Evolutionary conservation across 2,888 invertebrate genomes (phyloP).

Genomic region (Ophion ellenae): DNA sequence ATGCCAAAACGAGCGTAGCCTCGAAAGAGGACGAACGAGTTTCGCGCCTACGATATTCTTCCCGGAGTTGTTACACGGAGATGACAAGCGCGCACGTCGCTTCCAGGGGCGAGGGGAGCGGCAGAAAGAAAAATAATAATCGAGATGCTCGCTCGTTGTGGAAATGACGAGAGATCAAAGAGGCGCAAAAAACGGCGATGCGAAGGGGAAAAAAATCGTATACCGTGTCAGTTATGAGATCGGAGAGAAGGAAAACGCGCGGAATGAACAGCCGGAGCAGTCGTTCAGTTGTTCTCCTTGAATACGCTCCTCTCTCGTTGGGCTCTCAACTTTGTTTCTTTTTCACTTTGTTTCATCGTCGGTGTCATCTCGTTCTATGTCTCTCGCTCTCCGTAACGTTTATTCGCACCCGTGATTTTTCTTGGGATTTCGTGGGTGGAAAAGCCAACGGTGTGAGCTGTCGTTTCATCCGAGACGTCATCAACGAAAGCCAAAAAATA

Average conservation of each 20-base stretch:
- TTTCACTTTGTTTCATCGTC: conserved; percentile 19
- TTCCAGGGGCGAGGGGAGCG: not conserved
- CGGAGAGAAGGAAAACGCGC: conserved; percentile 46
- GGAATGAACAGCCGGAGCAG: conserved; percentile 56
- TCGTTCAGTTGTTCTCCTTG: conserved; percentile 69
- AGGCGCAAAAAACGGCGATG: conserved; percentile 2
- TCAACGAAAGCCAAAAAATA: conserved; percentile 54
- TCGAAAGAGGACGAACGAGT: conserved; percentile 53
- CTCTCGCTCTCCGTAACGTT: conserved; percentile 22
- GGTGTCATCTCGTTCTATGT: conserved; percentile 26
- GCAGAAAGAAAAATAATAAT: conserved; percentile 19
- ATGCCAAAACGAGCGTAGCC: conserved; percentile 29
- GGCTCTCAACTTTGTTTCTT: conserved; percentile 28
- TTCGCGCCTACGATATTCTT: conserved; percentile 57
- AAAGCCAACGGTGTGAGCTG: conserved; percentile 52
- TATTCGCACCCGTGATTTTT: conserved; percentile 54
- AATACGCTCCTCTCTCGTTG: conserved; percentile 60
- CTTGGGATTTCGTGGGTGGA: conserved; percentile 54
- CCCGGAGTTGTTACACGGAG: conserved; percentile 23
- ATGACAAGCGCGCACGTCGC: conserved; percentile 25
- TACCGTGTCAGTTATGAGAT: conserved; percentile 42
- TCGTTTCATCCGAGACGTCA: conserved; percentile 49
- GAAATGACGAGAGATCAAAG: conserved; percentile 45
- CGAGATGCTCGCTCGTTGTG: conserved; percentile 40
- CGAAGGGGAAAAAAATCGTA: conserved; percentile 6